These are phyloP conservation scores for Geococcyx californianus DNA, from an alignment of 2,113 vertebrate genomes.

Conservation along the genomic window DNA sequence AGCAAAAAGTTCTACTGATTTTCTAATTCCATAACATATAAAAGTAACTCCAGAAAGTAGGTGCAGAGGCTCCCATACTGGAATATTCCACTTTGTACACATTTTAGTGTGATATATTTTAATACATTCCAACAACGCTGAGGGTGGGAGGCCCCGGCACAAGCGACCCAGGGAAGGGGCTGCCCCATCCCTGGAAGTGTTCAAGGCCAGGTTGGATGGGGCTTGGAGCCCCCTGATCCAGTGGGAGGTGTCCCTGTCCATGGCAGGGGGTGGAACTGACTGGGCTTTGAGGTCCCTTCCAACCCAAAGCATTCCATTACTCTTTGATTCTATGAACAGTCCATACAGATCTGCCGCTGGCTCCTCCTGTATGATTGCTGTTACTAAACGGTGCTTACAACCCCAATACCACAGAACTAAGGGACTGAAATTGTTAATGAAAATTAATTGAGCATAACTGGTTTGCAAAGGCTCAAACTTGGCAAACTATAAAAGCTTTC, in stretches of 20 bases:
- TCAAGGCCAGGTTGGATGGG: too few relatives aligned
- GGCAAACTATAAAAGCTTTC: neutral
- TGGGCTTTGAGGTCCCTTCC: too few relatives aligned
- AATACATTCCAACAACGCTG: neutral
- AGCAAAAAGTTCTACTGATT: neutral
- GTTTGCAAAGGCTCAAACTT: neutral
- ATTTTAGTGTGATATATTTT: neutral
- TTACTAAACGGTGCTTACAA: neutral
- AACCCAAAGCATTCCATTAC: too few relatives aligned
- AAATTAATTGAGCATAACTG: neutral
- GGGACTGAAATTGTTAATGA: neutral
- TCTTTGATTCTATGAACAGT: too few relatives aligned
- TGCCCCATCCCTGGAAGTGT: too few relatives aligned
- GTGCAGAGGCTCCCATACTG: neutral
- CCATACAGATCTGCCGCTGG: neutral
- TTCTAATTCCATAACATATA: neutral
- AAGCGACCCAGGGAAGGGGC: too few relatives aligned
- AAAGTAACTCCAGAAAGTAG: neutral
- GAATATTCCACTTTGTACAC: neutral
- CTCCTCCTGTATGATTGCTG: neutral
- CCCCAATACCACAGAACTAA: neutral
- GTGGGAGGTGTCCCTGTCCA: too few relatives aligned
- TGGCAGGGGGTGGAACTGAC: too few relatives aligned
- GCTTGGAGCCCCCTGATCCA: too few relatives aligned
- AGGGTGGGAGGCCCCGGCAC: too few relatives aligned